Evolutionary conservation across 2,888 invertebrate genomes (phyloP), one percentile per base, ranked within the genome.

Genomic region (Torymus texanus): DNA sequence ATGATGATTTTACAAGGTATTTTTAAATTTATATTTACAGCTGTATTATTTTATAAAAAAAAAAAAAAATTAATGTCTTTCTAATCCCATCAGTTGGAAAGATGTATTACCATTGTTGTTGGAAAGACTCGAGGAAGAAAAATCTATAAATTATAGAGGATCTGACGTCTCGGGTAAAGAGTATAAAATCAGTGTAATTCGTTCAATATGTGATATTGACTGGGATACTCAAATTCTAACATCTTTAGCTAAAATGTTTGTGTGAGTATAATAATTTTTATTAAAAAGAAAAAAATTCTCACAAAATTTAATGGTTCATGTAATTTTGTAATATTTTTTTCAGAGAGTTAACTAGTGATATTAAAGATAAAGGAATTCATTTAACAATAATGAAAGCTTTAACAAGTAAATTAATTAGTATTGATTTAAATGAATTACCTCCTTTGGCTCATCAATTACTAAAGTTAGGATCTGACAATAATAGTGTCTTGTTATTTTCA

Each of bases 221-320:
- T 94, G 94, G 94, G 91, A 91, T 11, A 90, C 93, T 29, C 89
- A 90, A 68, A 93, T 93, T 84, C 87, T 94, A 75, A 93, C 93
- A n/a, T 92, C 93, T 29, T 88, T 95, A 1, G 91, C 93, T 73
- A 91, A 93, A 83, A 94, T 94, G 94, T 95, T 95, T 87, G 92
- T 92, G 95, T 95, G 88, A 88, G 88, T 86, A 78, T 41, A 41
- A 5, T 8, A 41, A 5, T 8, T 41, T 41, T 41, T 8, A 41
- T 41, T 5, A 41, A 41, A 41, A 41, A 8, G 10, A 41, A 41
- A 41, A 41, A 41, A 41, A 41, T 41, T 8, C 5, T 41, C 8
- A 41, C 1, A 41, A 41, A 41, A 41, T 41, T 41, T 8, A 41
- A 41, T 41, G 0, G 8, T 41, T 41, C 5, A 5, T 41, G 0